A percentile compares a stretch with the other conserved stretches of the same genome.
These are phyloP conservation scores for Dinomys branickii DNA, from an alignment of 2,113 vertebrate genomes.

Conservation along the genomic window DNA sequence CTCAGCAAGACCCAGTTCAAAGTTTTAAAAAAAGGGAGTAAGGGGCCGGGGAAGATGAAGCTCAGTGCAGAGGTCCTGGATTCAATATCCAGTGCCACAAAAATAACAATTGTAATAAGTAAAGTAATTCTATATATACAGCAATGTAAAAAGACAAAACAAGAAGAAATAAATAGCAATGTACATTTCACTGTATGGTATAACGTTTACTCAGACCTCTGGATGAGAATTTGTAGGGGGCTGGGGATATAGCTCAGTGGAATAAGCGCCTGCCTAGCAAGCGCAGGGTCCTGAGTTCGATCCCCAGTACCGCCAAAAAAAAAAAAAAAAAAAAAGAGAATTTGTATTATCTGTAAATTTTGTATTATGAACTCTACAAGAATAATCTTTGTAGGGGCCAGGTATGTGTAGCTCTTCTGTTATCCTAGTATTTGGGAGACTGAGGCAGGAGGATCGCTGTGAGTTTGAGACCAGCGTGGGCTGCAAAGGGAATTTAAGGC, in stretches of 20 bases:
- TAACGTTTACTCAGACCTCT: neutral
- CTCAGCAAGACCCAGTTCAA: too few relatives aligned
- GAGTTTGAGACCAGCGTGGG: neutral
- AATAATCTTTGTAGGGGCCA: neutral
- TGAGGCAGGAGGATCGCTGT: neutral
- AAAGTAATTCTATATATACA: neutral
- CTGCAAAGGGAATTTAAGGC: neutral
- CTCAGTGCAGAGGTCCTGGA: too few relatives aligned
- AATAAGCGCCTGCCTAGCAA: too few relatives aligned
- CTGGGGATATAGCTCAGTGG: too few relatives aligned
- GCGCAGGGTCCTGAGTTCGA: too few relatives aligned
- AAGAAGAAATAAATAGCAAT: neutral
- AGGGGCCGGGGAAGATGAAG: too few relatives aligned
- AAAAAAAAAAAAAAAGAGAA: too few relatives aligned
- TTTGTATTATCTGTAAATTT: neutral
- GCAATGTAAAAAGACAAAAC: neutral
- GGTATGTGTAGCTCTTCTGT: neutral
- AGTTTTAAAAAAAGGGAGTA: neutral
- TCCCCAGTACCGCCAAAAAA: too few relatives aligned
- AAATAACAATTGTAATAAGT: too few relatives aligned
- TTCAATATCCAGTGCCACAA: too few relatives aligned
- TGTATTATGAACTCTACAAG: neutral
- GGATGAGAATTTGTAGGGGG: neutral
- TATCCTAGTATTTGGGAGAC: neutral
- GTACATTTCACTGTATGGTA: too few relatives aligned